Evolutionary conservation across 1,140 invertebrate species (phyloP), one percentile per base, ranked within the genome.

Genomic region (Papilio dardanus): DNA sequence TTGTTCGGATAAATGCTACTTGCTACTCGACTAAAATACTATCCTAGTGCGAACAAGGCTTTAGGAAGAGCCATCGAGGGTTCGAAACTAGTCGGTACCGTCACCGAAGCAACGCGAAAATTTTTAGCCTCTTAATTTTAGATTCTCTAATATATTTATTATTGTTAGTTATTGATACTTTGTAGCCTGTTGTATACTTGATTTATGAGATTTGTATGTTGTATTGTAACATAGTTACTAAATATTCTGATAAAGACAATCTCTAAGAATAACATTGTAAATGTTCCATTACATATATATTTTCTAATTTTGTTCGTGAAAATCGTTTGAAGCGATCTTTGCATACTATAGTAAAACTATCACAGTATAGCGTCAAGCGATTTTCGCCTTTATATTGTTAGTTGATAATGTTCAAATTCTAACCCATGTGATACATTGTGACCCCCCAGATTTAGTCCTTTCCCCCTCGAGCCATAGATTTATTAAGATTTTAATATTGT

Each of bases 401-500:
- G 0, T 7, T 14, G 14, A 58, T 19, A 62, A 62, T 28, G 54
- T 62, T 62, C 24, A 62, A 28, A 14, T 62, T 62, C 24, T 28
- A 62, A 62, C 54, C 21, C 10, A 62, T 62, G 24, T 62, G 54
- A 62, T 62, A 62, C 54, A 62, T 30, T 62, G 54, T 62, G 54
- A 62, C 12, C 54, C 54, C 54, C 12, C 24, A 62, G 24, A 30
- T 62, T 62, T 62, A 62, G 54, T 62, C 54, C 54, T 62, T 62
- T 62, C 30, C 54, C 54, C 54, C 12, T 62, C 8, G 3, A 58
- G 14, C 16, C 30, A 66, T 35, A 66, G n/a, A 66, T 16, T 66
- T 66, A 66, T 33, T 66, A 66, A 66, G 65, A 66, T 33, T 37
- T 69, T 69, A 37, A 37, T 69, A 69, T 69, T 69, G 35, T 69